Percentiles rank a stretch among this genome's conserved stretches.
Conservation (phyloP, 2,797 vertebrate genomes). For the Menidia menidia region DNA sequence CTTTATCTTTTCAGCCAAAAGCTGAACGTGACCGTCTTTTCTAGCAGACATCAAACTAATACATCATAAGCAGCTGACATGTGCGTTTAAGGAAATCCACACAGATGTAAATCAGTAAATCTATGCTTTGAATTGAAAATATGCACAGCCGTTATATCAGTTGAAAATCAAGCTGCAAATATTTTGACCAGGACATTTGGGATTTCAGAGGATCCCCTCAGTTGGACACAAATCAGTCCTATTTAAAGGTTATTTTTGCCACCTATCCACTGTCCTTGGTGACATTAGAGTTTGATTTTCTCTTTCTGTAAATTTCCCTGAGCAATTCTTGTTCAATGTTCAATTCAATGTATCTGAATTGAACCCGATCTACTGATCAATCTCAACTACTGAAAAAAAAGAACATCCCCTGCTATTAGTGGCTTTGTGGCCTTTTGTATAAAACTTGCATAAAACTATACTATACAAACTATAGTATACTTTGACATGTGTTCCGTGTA, state of each 20-base stretch:
- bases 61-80: neutral
- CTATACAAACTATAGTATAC: neutral
- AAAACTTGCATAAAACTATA: neutral
- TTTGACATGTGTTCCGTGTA: neutral
- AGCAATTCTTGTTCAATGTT: conserved; percentile 21
- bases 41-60: neutral
- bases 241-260: neutral
- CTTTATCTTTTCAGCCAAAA: conserved; percentile 5
- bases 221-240: conserved; percentile 30
- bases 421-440: neutral
- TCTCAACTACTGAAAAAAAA: conserved; percentile 7
- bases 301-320: conserved; percentile 23
- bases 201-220: conserved; percentile 14
- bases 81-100: neutral
- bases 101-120: neutral
- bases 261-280: neutral
- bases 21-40: conserved; percentile 31
- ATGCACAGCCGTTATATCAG: too few relatives aligned
- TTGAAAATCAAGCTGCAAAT: neutral
- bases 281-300: conserved; percentile 38
- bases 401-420: neutral
- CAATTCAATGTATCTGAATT: conserved; percentile 4
- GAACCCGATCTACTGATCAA: conserved; percentile 25
- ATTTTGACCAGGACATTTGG: neutral
- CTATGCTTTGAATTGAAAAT: neutral